Conservation (phyloP, 2,797 vertebrate species). For the Mallotus villosus region DNA sequence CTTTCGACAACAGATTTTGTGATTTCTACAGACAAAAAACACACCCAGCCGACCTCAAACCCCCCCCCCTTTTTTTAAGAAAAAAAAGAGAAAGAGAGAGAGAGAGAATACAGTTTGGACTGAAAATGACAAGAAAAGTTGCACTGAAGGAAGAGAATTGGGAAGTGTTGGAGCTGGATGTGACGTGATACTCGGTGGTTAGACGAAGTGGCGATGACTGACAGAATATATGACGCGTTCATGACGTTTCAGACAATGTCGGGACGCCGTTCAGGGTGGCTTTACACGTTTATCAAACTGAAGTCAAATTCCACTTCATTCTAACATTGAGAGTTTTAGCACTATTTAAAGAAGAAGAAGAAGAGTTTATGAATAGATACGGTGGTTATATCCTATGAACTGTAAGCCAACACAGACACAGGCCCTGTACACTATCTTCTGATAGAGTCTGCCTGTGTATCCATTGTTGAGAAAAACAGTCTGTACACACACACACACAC, state of each 20-base stretch:
- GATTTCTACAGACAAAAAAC: background rate
- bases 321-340: background rate
- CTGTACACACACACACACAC: background rate
- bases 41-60: background rate
- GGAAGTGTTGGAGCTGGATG: background rate
- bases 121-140: constrained; percentile 9
- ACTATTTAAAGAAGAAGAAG: background rate
- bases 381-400: background rate
- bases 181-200: background rate
- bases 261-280: background rate
- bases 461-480: background rate
- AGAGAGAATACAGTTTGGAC: background rate
- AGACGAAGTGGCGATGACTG: background rate
- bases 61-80: background rate
- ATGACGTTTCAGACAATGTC: background rate
- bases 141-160: constrained; percentile 5
- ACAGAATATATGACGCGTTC: background rate
- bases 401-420: background rate
- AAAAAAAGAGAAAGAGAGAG: background rate
- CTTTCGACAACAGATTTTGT: background rate
- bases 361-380: background rate
- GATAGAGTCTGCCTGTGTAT: background rate
- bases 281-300: background rate
- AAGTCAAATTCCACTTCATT: background rate
- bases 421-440: background rate